Evolutionary conservation across 2,797 vertebrate genomes (phyloP).

Genomic region (Coracias cyanogaster): DNA sequence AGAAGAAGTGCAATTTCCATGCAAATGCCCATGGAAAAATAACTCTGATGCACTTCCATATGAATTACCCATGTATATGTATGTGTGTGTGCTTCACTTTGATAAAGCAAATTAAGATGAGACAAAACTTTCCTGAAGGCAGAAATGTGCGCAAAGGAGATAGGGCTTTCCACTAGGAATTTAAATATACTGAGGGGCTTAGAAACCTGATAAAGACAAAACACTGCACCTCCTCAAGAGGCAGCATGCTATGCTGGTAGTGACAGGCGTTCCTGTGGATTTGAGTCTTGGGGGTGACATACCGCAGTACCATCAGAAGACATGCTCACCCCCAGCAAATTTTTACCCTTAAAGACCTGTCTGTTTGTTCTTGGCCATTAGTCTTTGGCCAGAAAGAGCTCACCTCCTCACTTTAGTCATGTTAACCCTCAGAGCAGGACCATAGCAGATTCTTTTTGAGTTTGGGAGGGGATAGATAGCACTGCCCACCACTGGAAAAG

Average conservation of each 20-base stretch:
- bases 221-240: not conserved
- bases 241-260: not conserved
- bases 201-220: not conserved
- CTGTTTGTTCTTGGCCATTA: not conserved
- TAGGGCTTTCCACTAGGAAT: not conserved
- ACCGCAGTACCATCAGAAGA: not conserved
- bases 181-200: not conserved
- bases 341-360: not conserved
- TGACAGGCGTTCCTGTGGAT: fast-evolving
- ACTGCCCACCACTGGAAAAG: not conserved
- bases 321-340: not conserved
- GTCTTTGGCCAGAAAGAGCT: not conserved
- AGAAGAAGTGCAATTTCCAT: not conserved
- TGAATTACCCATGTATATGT: not conserved
- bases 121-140: not conserved
- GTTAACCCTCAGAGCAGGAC: not conserved
- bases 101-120: not conserved
- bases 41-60: not conserved
- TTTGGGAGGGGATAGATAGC: not conserved
- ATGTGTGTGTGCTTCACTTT: not conserved
- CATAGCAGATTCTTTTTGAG: not conserved
- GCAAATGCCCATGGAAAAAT: not conserved
- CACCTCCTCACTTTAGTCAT: too few relatives aligned
- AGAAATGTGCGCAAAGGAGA: not conserved
- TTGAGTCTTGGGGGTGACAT: not conserved